Evolutionary conservation across 2,797 vertebrate species (phyloP), one percentile per base, ranked within the genome.

Genomic region (Sebastes ruberrimus): DNA sequence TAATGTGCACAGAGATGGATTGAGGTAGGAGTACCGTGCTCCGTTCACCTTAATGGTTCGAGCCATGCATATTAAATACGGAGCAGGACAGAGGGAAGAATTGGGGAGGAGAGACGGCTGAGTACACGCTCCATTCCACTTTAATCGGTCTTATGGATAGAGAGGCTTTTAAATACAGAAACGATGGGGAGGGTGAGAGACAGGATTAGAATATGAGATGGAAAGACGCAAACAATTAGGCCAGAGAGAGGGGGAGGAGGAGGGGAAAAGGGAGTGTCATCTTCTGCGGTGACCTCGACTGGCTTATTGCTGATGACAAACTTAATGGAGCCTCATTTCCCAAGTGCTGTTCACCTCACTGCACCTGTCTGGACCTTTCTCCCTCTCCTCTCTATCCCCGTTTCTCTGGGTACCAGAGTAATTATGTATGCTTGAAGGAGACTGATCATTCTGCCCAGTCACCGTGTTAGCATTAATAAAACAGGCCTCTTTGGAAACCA

Each of bases 391-490:
- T 38, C 46, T 9, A 74, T 35, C 32, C 65, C 33, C 55, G 80
- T 77, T 85, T 88, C 67, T 84, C 22, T 22, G 20, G 57, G 49
- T 25, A 53, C 74, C 42, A 75, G 25, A 72, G 74, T 88, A 83
- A 92, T 93, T 91, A 91, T 89, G 78, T 52, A 93, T 85, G 90
- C 88, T 91, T 92, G 88, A 89, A 90, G 78, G 85, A 90, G 85
- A 78, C 82, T 74, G 84, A 90, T 92, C 87, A 83, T 81, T 89
- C 81, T 90, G 87, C 80, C 87, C 87, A 88, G 81, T 87, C 87
- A 89, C 81, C 22, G 25, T 91, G 88, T 91, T 85, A 86, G 85
- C 84, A 88, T 91, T 91, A 93, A 93, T 92, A 92, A 91, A 93
- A 86, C 85, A 85, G 79, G 57, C 27, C 79, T 89, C 74, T 90